phyloP scores from a whole-genome alignment of 2,888 invertebrate genomes.

The Drosophila prostipennis region DNA sequence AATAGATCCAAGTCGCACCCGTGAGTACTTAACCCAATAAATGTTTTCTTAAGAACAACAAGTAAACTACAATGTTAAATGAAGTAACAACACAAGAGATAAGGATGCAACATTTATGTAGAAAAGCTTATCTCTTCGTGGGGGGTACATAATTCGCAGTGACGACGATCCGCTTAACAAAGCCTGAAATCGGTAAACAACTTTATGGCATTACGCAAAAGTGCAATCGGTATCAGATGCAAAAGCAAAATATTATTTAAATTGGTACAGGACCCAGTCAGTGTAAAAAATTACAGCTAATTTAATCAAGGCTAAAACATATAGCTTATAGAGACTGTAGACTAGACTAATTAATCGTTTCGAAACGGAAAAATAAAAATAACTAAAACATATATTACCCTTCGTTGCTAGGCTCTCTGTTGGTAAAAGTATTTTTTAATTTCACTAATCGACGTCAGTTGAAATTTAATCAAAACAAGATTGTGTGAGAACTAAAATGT shows the following conservation, averaged over 20 bases:
- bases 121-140: conserved; percentile 12
- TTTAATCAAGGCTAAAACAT: background rate
- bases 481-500: conserved; percentile 2
- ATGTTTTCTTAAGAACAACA: background rate
- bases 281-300: background rate
- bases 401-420: conserved; percentile 11
- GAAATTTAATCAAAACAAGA: conserved; percentile 16
- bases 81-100: conserved; percentile 5
- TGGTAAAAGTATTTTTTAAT: conserved; percentile 3
- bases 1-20: conserved; percentile 3
- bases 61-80: background rate
- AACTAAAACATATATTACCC: background rate
- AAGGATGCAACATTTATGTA: conserved; percentile 1
- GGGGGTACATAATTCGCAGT: conserved; percentile 12
- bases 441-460: background rate
- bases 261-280: background rate
- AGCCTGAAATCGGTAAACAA: conserved; percentile 23
- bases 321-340: background rate
- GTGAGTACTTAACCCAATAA: conserved; percentile 2
- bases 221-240: conserved; percentile 9
- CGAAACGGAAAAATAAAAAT: background rate
- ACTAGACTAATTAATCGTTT: conserved; percentile 1
- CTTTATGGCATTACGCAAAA: conserved; percentile 5
- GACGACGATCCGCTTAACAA: conserved; percentile 10
- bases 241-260: background rate